Evolutionary conservation across 1,140 invertebrate genomes (phyloP), one percentile per base, ranked within the genome.

Genomic region (Achatina immaculata): DNA sequence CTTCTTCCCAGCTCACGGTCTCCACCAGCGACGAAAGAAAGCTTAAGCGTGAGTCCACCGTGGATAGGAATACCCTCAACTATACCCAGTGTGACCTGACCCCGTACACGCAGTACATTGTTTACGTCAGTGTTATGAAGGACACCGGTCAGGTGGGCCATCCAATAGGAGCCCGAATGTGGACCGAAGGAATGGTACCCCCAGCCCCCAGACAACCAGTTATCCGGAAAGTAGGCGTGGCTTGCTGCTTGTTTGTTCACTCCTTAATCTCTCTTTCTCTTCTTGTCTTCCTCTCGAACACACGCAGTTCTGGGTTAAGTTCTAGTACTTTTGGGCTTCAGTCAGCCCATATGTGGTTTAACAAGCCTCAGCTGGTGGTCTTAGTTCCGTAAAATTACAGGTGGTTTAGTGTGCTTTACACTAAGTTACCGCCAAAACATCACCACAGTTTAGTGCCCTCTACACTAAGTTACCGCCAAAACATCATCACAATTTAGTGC

Each of bases 51-150:
- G 14, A 36, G 0, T 36, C 36, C 34, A 40, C 21, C 0, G 74
- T 65, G 28, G 36, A 36, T 34, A 76, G 62, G 58, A 34, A 38
- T 34, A 65, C 14, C 34, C 1, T 2, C n/a, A 21, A 65, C 16
- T 51, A 48, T 55, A 43, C 40, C n/a, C 74, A 76, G 51, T 76
- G 74, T 34, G 74, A 31, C 38, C 34, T 76, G 31, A 55, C 3
- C 24, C 74, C 74, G 16, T 62, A 62, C 55, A 76, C 74, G 0
- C 51, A 62, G 51, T 62, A 76, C 55, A 1, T 36, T 6, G 74
- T 76, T 11, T n/a, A 31, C 3, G 48, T 76, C 4, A 62, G 51
- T 16, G 55, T 76, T 34, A 62, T 76, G 51, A 58, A 65, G 51
- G 74, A 62, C 28, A 62, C 74, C 24, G 74, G 74, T 0, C 51